phyloP scores from a whole-genome alignment of 2,888 invertebrate genomes.

The Dasysyrphus tricinctus region DNA sequence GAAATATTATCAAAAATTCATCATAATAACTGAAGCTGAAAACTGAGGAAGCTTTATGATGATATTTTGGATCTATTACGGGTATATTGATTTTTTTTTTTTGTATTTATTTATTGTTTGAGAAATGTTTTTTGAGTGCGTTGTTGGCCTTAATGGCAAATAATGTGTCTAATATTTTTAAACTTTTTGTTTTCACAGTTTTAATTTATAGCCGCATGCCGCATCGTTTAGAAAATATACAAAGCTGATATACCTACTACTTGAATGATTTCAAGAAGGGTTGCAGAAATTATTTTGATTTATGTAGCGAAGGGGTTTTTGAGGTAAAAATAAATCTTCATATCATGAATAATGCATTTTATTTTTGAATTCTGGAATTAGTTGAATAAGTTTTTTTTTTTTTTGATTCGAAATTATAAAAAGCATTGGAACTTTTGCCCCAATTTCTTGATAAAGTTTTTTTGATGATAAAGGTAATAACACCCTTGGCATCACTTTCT shows the following conservation, averaged over 20 bases:
- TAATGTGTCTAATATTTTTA: slow-evolving; percentile 62
- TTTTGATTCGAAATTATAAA: background rate
- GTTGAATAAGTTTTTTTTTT: background rate
- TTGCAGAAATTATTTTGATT: slow-evolving; percentile 21
- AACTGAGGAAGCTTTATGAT: slow-evolving; percentile 42
- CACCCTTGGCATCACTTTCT: no score
- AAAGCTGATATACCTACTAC: background rate
- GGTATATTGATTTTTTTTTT: background rate
- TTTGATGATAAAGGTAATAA: no score
- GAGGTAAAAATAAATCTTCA: background rate
- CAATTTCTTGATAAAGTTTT: background rate
- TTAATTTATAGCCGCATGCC: slow-evolving; percentile 51
- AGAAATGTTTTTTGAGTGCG: slow-evolving; percentile 23
- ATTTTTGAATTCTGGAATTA: background rate
- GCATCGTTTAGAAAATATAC: slow-evolving; percentile 33
- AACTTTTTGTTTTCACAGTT: background rate
- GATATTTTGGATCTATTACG: slow-evolving; percentile 13
- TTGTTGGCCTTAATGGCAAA: slow-evolving; percentile 67
- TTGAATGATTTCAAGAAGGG: no score
- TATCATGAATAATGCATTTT: background rate
- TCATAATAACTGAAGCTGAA: slow-evolving; percentile 48
- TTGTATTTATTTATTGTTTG: background rate
- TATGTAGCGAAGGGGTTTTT: background rate
- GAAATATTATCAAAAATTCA: slow-evolving; percentile 71
- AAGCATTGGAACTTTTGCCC: background rate